Base-by-base conservation (phyloP, 2,888 invertebrate genomes). In the Nineta flava region DNA sequence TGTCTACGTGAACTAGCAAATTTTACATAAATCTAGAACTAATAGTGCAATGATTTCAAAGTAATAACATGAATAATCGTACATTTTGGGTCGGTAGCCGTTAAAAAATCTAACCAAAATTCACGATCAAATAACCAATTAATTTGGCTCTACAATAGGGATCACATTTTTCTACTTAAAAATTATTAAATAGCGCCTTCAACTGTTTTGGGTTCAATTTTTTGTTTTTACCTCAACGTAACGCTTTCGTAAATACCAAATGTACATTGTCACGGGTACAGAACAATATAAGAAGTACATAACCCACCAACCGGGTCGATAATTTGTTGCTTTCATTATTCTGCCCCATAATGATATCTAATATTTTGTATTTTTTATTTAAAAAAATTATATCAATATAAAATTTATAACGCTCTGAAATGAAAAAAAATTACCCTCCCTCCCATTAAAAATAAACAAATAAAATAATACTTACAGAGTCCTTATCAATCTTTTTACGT, bases 301-400 rank as follows among this genome's bases (percentile, higher is more conserved):
- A 47, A 80, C 79, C 87, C 87, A 88, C 73, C 79, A 80, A 60
- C 83, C 83, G 46, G 87, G 86, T 62, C 77, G 79, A 71, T 87
- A 78, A 71, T 85, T 83, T 67, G 83, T 79, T 51, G 79, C 75
- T 59, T 75, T 77, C 71, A 85, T 74, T 62, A 81, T 64, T 54
- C 79, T 78, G 57, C 84, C 84, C 83, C 85, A 87, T 47, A 80
- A 61, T n/a, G 83, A 75, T 62, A 71, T 71, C 77, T 77, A 21
- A 15, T 47, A 26, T 26, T 26, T 19, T 19, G 5, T 19, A 5
- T 19, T 19, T 19, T 19, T 19, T 19, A 3, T 19, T 19, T 19
- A 19, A 26, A 26, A 26, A 26, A 3, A 26, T 26, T 7, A 26
- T 26, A 26, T 26, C 7, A 26, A 26, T 26, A 26, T 5, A 6